phyloP scores from a whole-genome alignment of 2,797 vertebrate species.

The Leuciscus waleckii region DNA sequence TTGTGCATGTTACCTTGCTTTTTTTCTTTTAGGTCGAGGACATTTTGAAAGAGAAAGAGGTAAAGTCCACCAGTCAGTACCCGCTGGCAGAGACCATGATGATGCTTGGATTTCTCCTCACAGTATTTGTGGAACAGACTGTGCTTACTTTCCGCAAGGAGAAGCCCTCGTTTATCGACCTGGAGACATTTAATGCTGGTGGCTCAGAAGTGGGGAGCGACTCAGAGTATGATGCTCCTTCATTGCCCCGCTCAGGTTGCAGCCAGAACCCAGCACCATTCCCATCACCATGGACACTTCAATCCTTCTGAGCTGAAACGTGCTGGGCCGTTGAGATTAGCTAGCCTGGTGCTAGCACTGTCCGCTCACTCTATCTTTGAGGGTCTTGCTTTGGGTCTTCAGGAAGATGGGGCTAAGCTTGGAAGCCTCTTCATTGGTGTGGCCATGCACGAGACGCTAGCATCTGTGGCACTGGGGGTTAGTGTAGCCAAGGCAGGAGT shows the following conservation, averaged over 20 bases:
- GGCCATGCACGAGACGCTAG: conserved; percentile 88
- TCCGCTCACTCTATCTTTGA: conserved; percentile 91
- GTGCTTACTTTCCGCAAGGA: conserved; percentile 88
- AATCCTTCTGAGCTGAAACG: conserved; percentile 72
- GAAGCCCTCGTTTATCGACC: conserved; percentile 89
- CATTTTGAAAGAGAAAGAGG: conserved; percentile 75
- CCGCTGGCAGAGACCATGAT: conserved; percentile 91
- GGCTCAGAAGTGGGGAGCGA: conserved; percentile 90
- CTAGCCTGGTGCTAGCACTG: conserved; percentile 86
- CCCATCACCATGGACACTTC: conserved; percentile 70
- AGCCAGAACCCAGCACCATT: conserved; percentile 32
- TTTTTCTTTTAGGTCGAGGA: conserved; percentile 76
- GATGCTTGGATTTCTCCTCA: conserved; percentile 91
- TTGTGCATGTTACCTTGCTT: conserved; percentile 2
- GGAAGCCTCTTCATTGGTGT: conserved; percentile 87
- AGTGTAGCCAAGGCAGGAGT: conserved; percentile 85
- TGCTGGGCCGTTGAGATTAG: conserved; percentile 83
- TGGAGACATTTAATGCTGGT: conserved; percentile 92
- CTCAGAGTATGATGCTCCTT: conserved; percentile 94
- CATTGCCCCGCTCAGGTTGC: conserved; percentile 71
- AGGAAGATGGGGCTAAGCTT: conserved; percentile 83
- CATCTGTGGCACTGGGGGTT: conserved; percentile 87
- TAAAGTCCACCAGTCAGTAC: conserved; percentile 82
- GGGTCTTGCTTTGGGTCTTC: conserved; percentile 90
- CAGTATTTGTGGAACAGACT: conserved; percentile 89